Evolutionary conservation across 2,797 vertebrate species (phyloP), one percentile per base, ranked within the genome.

Genomic region (Muscicapa striata): DNA sequence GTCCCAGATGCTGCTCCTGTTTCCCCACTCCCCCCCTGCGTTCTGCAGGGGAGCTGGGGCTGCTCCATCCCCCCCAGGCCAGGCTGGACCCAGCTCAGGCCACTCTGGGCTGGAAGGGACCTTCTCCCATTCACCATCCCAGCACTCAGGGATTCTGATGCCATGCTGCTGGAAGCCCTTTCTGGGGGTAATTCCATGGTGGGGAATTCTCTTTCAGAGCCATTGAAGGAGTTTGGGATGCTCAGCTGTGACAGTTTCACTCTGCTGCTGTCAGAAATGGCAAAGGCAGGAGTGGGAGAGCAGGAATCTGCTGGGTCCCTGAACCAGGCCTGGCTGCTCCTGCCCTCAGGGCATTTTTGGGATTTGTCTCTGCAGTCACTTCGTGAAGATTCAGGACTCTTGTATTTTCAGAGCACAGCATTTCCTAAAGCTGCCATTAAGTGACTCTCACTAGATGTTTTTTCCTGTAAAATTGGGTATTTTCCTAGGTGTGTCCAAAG

Each of bases 1-100:
- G 84, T 84, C 96, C 97, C 93, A 87, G 82, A 55, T 95, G 83
- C 87, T 96, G 93, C 93, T 92, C 62, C 74, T 69, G 88, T 6
- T 95, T 85, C 18, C 11, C 1, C 75, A 40, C 40, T 87, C 62
- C 5, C 79, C 92, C 95, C 86, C 70, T 80, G 90, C 89, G 55
- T 2, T 5, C 36, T 17, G 58, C 51, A 57, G 36, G 19, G 36
- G 0, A 8, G 36, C 51, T 5, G n/a, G 9, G 62, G 45, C 82
- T 87, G 75, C 15, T 32, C 43, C 36, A 2, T 2, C 43, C 36
- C 67, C 5, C 9, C 62, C 24, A 12, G 67, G 64, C 32, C 14
- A 1, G 48, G 34, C 0, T 46, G 82, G 54, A 11, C 7, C 4
- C 1, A 8, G 18, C 45, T 52, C 4, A 55, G 63, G 34, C 27